Conservation (phyloP, 2,888 invertebrate species). For the Aquatica leii region DNA sequence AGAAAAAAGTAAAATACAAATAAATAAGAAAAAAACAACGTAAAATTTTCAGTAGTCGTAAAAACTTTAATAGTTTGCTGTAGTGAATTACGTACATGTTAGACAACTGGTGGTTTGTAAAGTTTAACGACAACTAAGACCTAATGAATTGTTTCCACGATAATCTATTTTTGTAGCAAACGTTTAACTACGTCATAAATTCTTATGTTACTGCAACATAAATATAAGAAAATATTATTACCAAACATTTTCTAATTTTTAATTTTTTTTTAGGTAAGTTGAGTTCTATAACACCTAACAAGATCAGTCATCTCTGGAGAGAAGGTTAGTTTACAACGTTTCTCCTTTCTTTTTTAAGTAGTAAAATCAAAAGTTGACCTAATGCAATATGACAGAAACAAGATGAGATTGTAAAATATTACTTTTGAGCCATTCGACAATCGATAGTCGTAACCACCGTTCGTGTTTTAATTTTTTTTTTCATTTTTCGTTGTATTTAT, state of each 20-base stretch:
- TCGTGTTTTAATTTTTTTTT: no score
- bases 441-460: no score
- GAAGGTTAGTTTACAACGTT: no score
- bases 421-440: no score
- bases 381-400: background rate
- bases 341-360: no score
- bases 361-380: background rate
- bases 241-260: background rate
- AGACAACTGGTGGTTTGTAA: conserved; percentile 30
- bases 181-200: background rate
- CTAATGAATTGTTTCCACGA: conserved; percentile 28
- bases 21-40: no score
- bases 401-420: background rate
- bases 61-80: conserved; percentile 25
- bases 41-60: conserved; percentile 26
- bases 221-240: background rate
- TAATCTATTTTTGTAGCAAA: conserved; percentile 12
- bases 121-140: conserved; percentile 23
- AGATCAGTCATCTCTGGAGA: no score
- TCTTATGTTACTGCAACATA: background rate
- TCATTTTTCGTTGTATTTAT: no score
- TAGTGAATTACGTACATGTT: conserved; percentile 27
- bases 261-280: conserved; percentile 3
- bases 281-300: no score
- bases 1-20: no score